Evolutionary conservation across 2,113 vertebrate genomes (phyloP).

Genomic region (Eretmochelys imbricata): DNA sequence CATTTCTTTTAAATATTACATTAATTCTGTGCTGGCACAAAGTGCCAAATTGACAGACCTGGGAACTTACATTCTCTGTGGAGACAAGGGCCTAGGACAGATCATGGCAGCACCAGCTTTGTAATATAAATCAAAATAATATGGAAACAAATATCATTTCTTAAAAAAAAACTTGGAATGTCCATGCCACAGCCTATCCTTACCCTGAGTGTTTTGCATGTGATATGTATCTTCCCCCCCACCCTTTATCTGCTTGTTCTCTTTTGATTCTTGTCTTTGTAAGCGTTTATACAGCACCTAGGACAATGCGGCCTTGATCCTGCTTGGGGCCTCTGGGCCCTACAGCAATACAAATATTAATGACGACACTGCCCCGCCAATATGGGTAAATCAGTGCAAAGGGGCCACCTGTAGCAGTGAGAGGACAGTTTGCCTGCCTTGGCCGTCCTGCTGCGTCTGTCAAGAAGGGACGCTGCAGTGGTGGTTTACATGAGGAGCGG

Average conservation of each 20-base stretch:
- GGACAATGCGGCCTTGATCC: neutral
- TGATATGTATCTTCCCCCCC: neutral
- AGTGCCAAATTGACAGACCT: neutral
- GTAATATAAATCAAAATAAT: neutral
- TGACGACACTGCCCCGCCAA: neutral
- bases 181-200: neutral
- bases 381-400: neutral
- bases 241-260: conserved; percentile 24
- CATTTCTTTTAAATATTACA: neutral
- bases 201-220: accelerated
- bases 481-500: neutral
- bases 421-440: accelerated
- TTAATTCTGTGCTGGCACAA: neutral
- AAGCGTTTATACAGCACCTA: conserved; percentile 54
- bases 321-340: neutral
- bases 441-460: neutral
- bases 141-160: neutral
- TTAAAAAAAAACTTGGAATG: neutral
- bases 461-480: neutral
- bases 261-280: neutral
- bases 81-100: neutral
- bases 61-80: neutral
- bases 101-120: neutral
- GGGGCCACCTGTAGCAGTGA: neutral
- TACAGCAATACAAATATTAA: neutral